A percentile compares a stretch with the other conserved stretches of the same genome.
Conservation (phyloP, 2,888 invertebrate species). For the Drosophila kambysellisi region DNA sequence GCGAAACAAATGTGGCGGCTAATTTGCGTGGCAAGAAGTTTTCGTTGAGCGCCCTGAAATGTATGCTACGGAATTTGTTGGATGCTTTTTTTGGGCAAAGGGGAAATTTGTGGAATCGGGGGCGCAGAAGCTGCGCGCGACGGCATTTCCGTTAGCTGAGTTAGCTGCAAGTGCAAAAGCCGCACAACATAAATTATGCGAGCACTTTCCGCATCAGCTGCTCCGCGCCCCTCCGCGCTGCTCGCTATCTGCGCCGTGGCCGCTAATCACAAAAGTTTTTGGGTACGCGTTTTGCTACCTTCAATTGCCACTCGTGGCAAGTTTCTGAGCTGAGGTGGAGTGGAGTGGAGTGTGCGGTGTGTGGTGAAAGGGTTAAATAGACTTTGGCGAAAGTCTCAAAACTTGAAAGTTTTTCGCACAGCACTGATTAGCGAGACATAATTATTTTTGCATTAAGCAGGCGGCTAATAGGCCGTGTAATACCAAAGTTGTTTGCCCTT, state of each 20-base stretch:
- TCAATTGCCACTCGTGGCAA: conserved; percentile 67
- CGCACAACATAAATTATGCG: conserved; percentile 77
- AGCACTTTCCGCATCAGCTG: conserved; percentile 71
- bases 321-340: conserved; percentile 25
- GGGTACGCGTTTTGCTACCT: conserved; percentile 61
- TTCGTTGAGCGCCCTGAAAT: conserved; percentile 54
- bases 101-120: conserved; percentile 11
- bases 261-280: conserved; percentile 80
- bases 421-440: conserved; percentile 76
- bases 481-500: conserved; percentile 53
- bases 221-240: conserved; percentile 29
- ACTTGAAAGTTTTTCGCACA: conserved; percentile 53
- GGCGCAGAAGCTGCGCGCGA: conserved; percentile 57
- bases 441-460: conserved; percentile 78
- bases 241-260: conserved; percentile 61
- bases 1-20: conserved; percentile 77
- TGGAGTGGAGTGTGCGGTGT: background rate
- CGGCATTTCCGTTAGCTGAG: conserved; percentile 71
- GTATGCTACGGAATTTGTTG: conserved; percentile 61
- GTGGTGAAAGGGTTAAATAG: conserved; percentile 48
- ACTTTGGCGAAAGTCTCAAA: conserved; percentile 64
- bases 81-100: background rate
- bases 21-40: conserved; percentile 73
- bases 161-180: conserved; percentile 51
- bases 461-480: conserved; percentile 78